A percentile compares a stretch with the other conserved stretches of the same genome.
Evolutionary conservation across 2,113 vertebrate genomes (phyloP).

Genomic region (Syrmaticus mikado): DNA sequence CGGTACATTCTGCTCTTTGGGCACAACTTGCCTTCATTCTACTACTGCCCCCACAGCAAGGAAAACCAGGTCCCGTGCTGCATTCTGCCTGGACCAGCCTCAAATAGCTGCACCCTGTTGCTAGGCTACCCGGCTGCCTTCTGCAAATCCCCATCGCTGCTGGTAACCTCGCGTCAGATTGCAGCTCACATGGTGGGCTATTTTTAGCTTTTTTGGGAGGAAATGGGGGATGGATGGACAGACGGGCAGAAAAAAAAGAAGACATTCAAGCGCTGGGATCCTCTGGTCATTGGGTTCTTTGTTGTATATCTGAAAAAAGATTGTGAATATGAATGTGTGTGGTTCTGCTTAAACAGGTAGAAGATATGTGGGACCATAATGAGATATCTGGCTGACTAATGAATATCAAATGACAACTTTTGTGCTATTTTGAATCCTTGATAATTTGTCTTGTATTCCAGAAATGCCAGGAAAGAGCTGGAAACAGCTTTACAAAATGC

Average conservation of each 20-base stretch:
- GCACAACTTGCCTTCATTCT: not conserved
- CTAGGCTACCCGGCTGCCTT: constrained; percentile 76
- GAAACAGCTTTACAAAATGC: not conserved
- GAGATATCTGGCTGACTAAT: not conserved
- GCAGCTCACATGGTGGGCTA: constrained; percentile 44
- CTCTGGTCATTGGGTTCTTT: not conserved
- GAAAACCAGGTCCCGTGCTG: constrained; percentile 5
- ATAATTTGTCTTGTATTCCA: constrained; percentile 18
- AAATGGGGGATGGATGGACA: not conserved
- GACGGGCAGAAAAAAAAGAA: not conserved
- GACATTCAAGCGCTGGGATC: not conserved
- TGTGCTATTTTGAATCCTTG: constrained; percentile 2
- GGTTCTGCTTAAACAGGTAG: not conserved
- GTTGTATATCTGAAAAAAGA: not conserved
- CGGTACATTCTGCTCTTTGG: not conserved
- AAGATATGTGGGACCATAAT: not conserved
- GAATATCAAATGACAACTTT: not conserved
- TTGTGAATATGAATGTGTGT: not conserved
- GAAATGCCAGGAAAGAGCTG: constrained; percentile 22
- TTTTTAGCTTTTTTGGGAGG: constrained; percentile 44
- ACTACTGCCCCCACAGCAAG: not conserved
- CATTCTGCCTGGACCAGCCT: constrained; percentile 60
- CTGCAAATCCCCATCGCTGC: constrained; percentile 49
- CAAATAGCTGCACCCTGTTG: constrained; percentile 71
- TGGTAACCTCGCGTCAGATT: constrained; percentile 45